These are phyloP conservation scores for Adrianichthys oophorus DNA, from an alignment of 2,797 vertebrate species.

Conservation along the genomic window DNA sequence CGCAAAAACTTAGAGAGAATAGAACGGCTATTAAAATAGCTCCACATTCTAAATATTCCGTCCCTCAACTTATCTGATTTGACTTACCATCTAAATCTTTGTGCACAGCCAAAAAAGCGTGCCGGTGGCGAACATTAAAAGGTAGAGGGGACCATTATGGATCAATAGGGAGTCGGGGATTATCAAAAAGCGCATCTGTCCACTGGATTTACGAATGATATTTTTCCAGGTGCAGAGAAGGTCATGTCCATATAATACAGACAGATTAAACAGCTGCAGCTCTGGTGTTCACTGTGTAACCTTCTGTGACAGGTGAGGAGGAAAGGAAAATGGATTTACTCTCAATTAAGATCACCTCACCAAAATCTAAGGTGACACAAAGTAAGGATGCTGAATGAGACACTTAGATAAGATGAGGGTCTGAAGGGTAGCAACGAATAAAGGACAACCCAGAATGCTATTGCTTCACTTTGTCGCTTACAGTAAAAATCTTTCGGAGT, in stretches of 20 bases:
- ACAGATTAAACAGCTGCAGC: slow-evolving; percentile 36
- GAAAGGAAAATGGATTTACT: slow-evolving; percentile 37
- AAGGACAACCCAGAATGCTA: slow-evolving; percentile 34
- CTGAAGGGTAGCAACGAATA: slow-evolving; percentile 36
- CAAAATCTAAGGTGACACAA: slow-evolving; percentile 24
- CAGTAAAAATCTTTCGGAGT: slow-evolving; percentile 32
- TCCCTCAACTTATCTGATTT: neutral
- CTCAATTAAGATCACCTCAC: slow-evolving; percentile 27
- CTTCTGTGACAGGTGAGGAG: slow-evolving; percentile 26
- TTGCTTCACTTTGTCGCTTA: slow-evolving; percentile 34
- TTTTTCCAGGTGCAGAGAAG: slow-evolving; percentile 27
- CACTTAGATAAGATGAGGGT: slow-evolving; percentile 25
- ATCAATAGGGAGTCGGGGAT: slow-evolving; percentile 6
- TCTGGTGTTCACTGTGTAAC: slow-evolving; percentile 26
- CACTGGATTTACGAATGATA: slow-evolving; percentile 38
- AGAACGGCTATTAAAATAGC: slow-evolving; percentile 22
- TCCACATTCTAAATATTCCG: neutral
- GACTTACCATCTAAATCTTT: neutral
- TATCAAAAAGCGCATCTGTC: slow-evolving; percentile 37
- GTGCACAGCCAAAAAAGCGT: neutral
- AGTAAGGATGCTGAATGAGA: slow-evolving; percentile 16
- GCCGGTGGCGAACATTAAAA: neutral
- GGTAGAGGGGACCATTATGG: neutral
- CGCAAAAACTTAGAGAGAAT: slow-evolving; percentile 32
- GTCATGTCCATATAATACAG: slow-evolving; percentile 45